Conservation (phyloP, 1,140 invertebrate species). For the Marisa cornuarietis region DNA sequence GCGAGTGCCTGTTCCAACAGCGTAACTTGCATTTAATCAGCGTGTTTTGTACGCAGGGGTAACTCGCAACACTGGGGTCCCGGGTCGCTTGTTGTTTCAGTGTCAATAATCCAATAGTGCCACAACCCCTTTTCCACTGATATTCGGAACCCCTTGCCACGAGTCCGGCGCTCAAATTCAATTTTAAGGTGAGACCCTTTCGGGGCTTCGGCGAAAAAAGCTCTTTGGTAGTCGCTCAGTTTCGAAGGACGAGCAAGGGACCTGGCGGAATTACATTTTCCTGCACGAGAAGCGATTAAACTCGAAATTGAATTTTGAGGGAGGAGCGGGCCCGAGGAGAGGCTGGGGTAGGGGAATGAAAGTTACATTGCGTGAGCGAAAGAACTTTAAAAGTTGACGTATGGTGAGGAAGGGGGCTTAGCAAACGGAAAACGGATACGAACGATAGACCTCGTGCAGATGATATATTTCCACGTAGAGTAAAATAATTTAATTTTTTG, state of each 20-base stretch:
- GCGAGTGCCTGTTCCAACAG: not conserved
- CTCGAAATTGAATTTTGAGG: constrained; percentile 27
- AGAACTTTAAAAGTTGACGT: not conserved
- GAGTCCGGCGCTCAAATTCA: constrained; percentile 6
- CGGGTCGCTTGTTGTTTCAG: constrained; percentile 15
- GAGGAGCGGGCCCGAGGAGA: not conserved
- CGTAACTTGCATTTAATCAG: constrained; percentile 23
- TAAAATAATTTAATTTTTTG: too few species aligned
- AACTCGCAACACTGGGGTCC: too few species aligned
- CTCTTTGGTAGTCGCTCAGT: constrained; percentile 4
- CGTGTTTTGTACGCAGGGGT: not conserved
- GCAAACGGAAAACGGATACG: not conserved
- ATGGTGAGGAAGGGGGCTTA: not conserved
- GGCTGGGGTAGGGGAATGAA: not conserved
- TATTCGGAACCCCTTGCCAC: not conserved
- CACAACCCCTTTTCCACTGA: not conserved
- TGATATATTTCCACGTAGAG: too few species aligned
- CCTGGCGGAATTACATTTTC: constrained; percentile 21
- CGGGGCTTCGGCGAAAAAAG: constrained; percentile 11
- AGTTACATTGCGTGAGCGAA: too few species aligned
- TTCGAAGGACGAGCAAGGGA: constrained; percentile 3
- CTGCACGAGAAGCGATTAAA: constrained; percentile 25
- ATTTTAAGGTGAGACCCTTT: constrained; percentile 7
- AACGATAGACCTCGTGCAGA: not conserved
- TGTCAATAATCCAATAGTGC: constrained; percentile 22